Conservation (phyloP, 2,888 invertebrate species). For the Artemia sinica region DNA sequence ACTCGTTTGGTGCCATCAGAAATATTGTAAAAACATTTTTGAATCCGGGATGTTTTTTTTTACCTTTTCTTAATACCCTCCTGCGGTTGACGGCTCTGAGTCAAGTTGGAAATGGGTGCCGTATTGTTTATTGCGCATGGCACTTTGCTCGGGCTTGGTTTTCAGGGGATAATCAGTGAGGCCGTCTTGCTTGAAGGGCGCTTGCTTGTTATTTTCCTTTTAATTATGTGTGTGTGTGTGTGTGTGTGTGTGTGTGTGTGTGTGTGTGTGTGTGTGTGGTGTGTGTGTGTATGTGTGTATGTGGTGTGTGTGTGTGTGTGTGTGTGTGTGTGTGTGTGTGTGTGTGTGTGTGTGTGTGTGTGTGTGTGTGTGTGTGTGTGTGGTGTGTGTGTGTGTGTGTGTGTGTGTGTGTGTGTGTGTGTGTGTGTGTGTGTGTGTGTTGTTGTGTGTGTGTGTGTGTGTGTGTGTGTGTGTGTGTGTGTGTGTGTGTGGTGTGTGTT, state of each 20-base stretch:
- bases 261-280: neutral
- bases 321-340: neutral
- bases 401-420: neutral
- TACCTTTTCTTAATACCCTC: no score
- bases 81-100: no score
- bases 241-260: neutral
- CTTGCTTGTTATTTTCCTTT: conserved; percentile 10
- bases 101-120: no score
- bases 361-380: neutral
- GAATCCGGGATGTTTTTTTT: no score
- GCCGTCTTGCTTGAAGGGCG: no score
- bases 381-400: neutral
- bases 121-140: no score
- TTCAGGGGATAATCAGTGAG: no score
- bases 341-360: neutral
- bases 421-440: neutral
- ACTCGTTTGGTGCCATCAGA: no score
- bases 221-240: neutral
- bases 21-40: no score
- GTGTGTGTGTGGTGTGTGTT: neutral
- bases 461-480: neutral
- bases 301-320: neutral
- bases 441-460: neutral
- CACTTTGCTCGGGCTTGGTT: no score
- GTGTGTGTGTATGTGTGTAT: neutral